Evolutionary conservation across 2,888 invertebrate genomes (phyloP), one percentile per base, ranked within the genome.

Genomic region (Cephus pulcher): DNA sequence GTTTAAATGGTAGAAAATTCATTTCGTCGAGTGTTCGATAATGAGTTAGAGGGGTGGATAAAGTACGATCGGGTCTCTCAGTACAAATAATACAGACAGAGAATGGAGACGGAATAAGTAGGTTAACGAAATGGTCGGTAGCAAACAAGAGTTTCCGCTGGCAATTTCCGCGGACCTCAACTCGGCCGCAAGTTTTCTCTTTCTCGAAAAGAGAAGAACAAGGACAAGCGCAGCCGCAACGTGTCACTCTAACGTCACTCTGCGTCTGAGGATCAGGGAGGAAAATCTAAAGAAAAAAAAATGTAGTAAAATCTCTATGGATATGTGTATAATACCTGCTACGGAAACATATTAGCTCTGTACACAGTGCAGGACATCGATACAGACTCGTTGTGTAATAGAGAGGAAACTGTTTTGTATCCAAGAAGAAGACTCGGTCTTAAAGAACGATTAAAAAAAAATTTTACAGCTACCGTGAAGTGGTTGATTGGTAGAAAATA

Each of bases 121-220:
- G 86, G 83, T 84, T 85, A 86, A 85, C 82, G 84, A 86, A 86
- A 85, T 84, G 86, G 84, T 84, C 83, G 84, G 84, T 82, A 81
- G 80, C 83, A 82, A 86, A 83, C 82, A 83, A 84, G 81, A 85
- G 82, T 84, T 86, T 83, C 83, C 83, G 77, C 82, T 82, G 81
- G 78, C 84, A 86, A 85, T 85, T 85, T 82, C 82, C 80, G 86
- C 82, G 82, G 83, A 80, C 80, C 82, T 85, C 84, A 80, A 82
- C 81, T 82, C 82, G 81, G 83, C 83, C 82, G 79, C 79, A 83
- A 85, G 84, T 85, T 85, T 81, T 80, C 35, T 69, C 76, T 33
- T 75, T 32, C 74, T 34, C 69, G 77, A 37, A 37, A 37, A 1
- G 37, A 3, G 12, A 12, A 37, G 12, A 37, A 37, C 12, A 37